Evolutionary conservation across 2,797 vertebrate species (phyloP).

Genomic region (Onychomys arenicola): DNA sequence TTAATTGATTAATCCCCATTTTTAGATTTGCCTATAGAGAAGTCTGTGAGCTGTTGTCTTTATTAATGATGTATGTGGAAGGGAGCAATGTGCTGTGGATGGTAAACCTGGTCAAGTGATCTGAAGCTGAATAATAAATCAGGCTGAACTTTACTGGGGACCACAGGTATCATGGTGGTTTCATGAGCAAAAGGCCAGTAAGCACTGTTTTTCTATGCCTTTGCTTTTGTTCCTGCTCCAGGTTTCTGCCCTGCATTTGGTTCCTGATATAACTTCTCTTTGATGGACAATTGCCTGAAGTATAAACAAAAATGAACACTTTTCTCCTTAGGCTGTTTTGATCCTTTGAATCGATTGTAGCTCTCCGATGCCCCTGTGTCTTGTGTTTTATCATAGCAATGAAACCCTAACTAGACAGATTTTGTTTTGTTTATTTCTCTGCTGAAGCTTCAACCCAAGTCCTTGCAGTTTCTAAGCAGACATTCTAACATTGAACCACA

Average conservation of each 20-base stretch:
- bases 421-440: background rate
- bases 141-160: background rate
- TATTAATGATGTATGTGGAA: background rate
- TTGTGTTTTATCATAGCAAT: no score
- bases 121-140: background rate
- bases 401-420: background rate
- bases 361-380: no score
- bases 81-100: background rate
- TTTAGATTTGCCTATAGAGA: background rate
- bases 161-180: background rate
- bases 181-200: background rate
- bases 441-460: background rate
- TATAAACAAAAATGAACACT: background rate
- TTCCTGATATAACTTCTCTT: background rate
- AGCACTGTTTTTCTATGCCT: background rate
- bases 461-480: background rate
- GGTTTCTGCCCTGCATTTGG: background rate
- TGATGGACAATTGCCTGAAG: background rate
- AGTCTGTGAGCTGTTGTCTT: background rate
- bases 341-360: no score
- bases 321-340: no score
- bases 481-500: no score
- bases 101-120: background rate
- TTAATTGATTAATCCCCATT: background rate
- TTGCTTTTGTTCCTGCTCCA: background rate